Conservation (phyloP, 2,888 invertebrate genomes). For the Heliconius ismenius region DNA sequence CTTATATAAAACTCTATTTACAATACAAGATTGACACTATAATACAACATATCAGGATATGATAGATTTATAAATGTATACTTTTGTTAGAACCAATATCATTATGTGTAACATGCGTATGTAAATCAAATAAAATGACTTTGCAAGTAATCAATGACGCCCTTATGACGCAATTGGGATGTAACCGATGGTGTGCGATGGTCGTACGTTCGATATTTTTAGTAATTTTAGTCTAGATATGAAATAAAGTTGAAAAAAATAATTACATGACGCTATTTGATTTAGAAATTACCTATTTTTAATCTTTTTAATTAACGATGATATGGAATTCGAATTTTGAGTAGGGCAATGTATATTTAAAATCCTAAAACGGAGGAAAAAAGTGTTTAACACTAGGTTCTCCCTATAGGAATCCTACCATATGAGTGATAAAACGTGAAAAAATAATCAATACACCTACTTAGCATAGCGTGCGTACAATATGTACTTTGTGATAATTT, state of each 20-base stretch:
- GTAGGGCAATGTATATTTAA: too few relatives aligned
- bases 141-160: slow-evolving; percentile 18
- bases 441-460: neutral
- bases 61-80: slow-evolving; percentile 24
- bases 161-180: neutral
- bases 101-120: slow-evolving; percentile 34
- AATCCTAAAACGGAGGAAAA: too few relatives aligned
- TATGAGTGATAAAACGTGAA: too few relatives aligned
- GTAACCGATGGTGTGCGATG: neutral
- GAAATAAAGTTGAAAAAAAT: neutral
- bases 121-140: slow-evolving; percentile 46
- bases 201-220: neutral
- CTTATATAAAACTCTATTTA: neutral
- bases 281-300: too few relatives aligned
- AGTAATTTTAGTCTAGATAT: neutral
- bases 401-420: neutral
- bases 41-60: slow-evolving; percentile 14
- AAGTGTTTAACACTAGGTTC: neutral
- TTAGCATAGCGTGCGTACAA: slow-evolving; percentile 60
- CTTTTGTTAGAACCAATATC: slow-evolving; percentile 5
- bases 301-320: too few relatives aligned
- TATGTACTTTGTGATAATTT: slow-evolving; percentile 69
- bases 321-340: too few relatives aligned
- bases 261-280: too few relatives aligned
- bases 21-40: slow-evolving; percentile 13